Percentiles rank a stretch among this genome's conserved stretches.
Conservation (phyloP, 2,113 vertebrate genomes). For the Melanerpes aurifrons region DNA sequence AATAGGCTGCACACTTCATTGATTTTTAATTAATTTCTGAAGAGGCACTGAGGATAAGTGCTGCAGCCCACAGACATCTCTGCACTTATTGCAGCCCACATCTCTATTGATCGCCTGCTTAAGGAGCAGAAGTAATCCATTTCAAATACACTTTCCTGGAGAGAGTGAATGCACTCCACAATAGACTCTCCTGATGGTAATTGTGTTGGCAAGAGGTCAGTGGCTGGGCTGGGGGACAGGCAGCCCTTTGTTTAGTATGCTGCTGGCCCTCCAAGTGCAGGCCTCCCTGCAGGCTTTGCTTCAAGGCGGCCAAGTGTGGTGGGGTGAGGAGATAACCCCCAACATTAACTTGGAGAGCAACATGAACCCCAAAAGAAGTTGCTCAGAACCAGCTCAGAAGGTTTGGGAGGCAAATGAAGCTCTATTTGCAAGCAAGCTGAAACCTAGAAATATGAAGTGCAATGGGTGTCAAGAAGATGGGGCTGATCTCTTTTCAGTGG, state of each 20-base stretch:
- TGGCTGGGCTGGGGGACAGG: neutral
- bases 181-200: slow-evolving; percentile 64
- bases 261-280: neutral
- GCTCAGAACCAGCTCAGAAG: too few species aligned
- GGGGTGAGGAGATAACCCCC: too few species aligned
- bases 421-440: too few species aligned
- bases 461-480: too few species aligned
- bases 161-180: slow-evolving; percentile 44
- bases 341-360: too few species aligned
- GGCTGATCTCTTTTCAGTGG: too few species aligned
- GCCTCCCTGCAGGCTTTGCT: neutral
- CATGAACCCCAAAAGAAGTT: too few species aligned
- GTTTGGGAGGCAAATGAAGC: too few species aligned
- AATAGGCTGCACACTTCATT: slow-evolving; percentile 89
- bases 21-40: slow-evolving; percentile 95
- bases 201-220: slow-evolving; percentile 73
- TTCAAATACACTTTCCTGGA: slow-evolving; percentile 85
- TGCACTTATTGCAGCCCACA: slow-evolving; percentile 85
- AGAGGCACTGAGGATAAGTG: slow-evolving; percentile 86
- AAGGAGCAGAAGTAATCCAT: slow-evolving; percentile 88
- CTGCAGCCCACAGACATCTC: slow-evolving; percentile 77
- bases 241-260: neutral
- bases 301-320: neutral
- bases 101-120: slow-evolving; percentile 86
- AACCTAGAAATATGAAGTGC: too few species aligned